Conservation (phyloP, 2,888 invertebrate species). For the Thumatha senex region DNA sequence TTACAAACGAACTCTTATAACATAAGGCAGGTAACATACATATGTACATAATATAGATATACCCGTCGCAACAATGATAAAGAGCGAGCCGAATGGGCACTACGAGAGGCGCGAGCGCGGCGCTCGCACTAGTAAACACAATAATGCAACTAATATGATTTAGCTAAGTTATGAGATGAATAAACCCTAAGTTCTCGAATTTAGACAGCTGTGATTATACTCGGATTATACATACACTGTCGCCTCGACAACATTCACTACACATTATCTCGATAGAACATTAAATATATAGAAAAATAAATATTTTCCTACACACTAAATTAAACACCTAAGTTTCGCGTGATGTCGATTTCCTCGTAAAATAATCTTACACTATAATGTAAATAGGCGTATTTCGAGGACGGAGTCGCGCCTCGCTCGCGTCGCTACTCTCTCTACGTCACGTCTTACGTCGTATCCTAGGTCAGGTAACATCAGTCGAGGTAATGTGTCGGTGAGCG, state of each 20-base stretch:
- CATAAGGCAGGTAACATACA: slow-evolving; percentile 79
- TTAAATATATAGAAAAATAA: slow-evolving; percentile 82
- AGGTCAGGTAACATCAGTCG: slow-evolving; percentile 83
- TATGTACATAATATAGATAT: slow-evolving; percentile 76
- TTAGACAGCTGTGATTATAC: slow-evolving; percentile 43
- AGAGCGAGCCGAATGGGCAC: slow-evolving; percentile 67
- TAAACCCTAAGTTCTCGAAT: slow-evolving; percentile 58
- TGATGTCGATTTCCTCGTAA: slow-evolving; percentile 76
- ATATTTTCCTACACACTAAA: slow-evolving; percentile 82
- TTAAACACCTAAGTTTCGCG: slow-evolving; percentile 80
- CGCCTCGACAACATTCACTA: slow-evolving; percentile 81
- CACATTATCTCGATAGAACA: slow-evolving; percentile 83
- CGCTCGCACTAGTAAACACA: slow-evolving; percentile 43
- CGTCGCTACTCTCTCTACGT: slow-evolving; percentile 73
- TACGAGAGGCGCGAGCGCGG: slow-evolving; percentile 37
- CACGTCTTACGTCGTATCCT: slow-evolving; percentile 57
- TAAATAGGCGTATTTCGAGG: slow-evolving; percentile 76
- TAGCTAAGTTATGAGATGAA: slow-evolving; percentile 64
- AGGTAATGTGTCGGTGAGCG: slow-evolving; percentile 82
- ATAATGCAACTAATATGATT: slow-evolving; percentile 59
- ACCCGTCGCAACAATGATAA: slow-evolving; percentile 80
- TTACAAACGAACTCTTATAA: slow-evolving; percentile 83
- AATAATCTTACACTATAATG: slow-evolving; percentile 68
- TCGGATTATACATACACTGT: slow-evolving; percentile 69
- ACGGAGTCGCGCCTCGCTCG: slow-evolving; percentile 75